Evolutionary conservation across 2,797 vertebrate species (phyloP).

Genomic region (Myotis findleyi): DNA sequence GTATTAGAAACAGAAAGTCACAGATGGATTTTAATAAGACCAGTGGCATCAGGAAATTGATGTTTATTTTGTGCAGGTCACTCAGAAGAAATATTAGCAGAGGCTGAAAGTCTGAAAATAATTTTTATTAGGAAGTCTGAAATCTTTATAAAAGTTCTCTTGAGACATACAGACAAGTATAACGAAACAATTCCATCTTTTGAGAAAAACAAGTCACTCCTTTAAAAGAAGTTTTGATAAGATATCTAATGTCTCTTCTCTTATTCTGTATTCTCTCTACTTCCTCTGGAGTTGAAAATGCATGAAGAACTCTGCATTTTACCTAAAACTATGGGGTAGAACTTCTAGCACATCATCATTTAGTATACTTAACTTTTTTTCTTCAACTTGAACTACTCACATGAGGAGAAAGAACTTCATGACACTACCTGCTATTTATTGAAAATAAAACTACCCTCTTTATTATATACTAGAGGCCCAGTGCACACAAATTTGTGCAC

Average conservation of each 20-base stretch:
- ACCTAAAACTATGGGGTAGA: not conserved
- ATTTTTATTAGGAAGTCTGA: not conserved
- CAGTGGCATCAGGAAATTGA: not conserved
- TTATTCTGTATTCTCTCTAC: not conserved
- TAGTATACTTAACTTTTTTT: not conserved
- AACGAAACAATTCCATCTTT: constrained; percentile 35
- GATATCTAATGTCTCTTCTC: not conserved
- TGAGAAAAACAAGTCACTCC: constrained; percentile 6
- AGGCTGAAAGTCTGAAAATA: not conserved
- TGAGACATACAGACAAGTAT: not conserved
- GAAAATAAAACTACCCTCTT: not conserved
- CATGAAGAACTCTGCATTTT: not conserved
- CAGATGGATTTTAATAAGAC: not conserved
- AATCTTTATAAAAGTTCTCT: not conserved
- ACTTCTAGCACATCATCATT: not conserved
- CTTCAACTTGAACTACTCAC: not conserved
- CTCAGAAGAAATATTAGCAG: constrained; percentile 14
- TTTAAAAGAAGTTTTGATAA: constrained; percentile 5
- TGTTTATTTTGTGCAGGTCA: constrained; percentile 11
- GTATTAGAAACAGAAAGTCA: not conserved
- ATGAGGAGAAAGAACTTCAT: not conserved
- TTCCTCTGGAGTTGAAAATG: not conserved
- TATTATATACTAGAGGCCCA: not conserved
- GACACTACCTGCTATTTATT: not conserved
- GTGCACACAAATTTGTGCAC: no score